A percentile compares a stretch with the other conserved stretches of the same genome.
phyloP scores from a whole-genome alignment of 2,113 vertebrate species.

The Dolichallabes microphthalmus region DNA sequence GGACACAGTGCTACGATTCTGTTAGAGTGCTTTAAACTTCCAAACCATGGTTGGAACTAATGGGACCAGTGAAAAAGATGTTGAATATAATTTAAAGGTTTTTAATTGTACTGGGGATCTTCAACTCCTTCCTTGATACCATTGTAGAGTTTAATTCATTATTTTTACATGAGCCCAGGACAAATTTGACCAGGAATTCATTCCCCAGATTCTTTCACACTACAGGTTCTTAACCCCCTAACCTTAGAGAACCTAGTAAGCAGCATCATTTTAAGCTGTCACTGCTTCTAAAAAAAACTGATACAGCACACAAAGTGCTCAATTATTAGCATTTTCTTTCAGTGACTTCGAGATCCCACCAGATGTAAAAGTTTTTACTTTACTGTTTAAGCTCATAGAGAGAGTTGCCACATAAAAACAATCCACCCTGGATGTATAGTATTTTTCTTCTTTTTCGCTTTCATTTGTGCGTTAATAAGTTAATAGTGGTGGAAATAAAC shows the following conservation, averaged over 20 bases:
- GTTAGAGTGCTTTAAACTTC: constrained; percentile 13
- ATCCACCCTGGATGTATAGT: background rate
- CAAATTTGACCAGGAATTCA: background rate
- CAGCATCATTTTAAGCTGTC: background rate
- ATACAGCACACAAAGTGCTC: background rate
- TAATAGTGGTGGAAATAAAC: background rate
- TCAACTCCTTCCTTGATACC: background rate
- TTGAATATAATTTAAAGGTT: background rate
- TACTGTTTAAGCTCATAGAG: background rate
- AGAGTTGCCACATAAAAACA: background rate
- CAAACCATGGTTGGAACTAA: background rate
- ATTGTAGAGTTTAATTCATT: background rate
- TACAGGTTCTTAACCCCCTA: background rate
- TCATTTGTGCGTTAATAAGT: background rate
- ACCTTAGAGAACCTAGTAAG: background rate
- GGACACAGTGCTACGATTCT: constrained; percentile 15
- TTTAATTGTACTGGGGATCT: background rate
- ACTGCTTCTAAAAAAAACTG: background rate
- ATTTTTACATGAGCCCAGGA: background rate
- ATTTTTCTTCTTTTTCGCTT: background rate
- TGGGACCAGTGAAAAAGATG: background rate
- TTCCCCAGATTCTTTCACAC: background rate
- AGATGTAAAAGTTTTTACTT: background rate
- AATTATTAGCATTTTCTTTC: background rate
- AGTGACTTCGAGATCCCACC: background rate